Percentiles rank a stretch among this genome's conserved stretches.
phyloP scores from a whole-genome alignment of 1,140 invertebrate genomes.

The Lycorma delicatula region DNA sequence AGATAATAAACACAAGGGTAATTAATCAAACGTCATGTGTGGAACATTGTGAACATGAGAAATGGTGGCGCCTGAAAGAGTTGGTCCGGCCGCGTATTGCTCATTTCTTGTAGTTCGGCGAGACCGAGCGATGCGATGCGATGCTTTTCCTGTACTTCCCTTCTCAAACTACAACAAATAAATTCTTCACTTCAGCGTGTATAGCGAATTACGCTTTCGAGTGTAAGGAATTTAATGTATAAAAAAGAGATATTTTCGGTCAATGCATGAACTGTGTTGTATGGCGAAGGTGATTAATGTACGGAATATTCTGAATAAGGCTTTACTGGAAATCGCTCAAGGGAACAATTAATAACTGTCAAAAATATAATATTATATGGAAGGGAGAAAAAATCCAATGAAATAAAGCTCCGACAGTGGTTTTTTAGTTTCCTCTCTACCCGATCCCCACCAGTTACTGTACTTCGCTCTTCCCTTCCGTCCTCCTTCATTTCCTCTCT shows the following conservation, averaged over 20 bases:
- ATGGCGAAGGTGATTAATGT: conserved; percentile 2
- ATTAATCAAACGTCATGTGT: no score
- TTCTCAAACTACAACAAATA: no score
- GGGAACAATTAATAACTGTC: conserved; percentile 6
- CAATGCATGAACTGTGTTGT: neutral
- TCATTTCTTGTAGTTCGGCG: no score
- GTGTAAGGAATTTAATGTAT: neutral
- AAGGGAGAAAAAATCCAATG: conserved; percentile 4
- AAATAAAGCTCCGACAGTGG: conserved; percentile 2
- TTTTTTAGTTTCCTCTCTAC: no score
- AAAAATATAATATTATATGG: conserved; percentile 5
- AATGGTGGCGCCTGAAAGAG: no score
- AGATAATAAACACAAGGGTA: no score
- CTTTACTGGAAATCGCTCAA: neutral
- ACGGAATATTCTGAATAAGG: conserved; percentile 2
- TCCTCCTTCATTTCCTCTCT: neutral
- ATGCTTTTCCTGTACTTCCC: no score
- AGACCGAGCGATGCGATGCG: no score
- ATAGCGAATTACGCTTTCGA: neutral
- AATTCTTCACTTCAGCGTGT: no score
- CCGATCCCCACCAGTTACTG: neutral
- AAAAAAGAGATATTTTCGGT: neutral
- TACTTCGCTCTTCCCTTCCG: neutral
- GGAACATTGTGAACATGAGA: no score
- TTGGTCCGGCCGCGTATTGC: no score